Evolutionary conservation across 1,140 invertebrate genomes (phyloP).

Genomic region (Drosophila subobscura): DNA sequence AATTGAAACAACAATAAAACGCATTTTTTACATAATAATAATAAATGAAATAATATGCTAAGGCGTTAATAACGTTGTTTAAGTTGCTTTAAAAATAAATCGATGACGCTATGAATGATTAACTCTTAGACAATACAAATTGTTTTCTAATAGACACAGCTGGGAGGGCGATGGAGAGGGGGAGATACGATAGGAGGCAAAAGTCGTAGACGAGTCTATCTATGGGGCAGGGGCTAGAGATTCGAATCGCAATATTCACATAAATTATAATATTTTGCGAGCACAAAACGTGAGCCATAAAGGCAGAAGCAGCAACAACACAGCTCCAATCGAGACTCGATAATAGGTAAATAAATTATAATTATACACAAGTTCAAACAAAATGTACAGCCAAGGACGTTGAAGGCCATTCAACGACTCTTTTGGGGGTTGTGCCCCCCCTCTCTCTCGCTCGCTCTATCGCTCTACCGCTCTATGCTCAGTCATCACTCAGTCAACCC

Average conservation of each 20-base stretch:
- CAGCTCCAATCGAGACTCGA: slow-evolving; percentile 49
- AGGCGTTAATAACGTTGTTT: slow-evolving; percentile 71
- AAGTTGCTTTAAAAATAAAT: slow-evolving; percentile 58
- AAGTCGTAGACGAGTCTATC: slow-evolving; percentile 44
- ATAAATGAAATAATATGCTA: slow-evolving; percentile 66
- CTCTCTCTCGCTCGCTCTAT: neutral
- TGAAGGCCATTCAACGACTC: slow-evolving; percentile 79
- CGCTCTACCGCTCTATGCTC: neutral
- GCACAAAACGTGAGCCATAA: slow-evolving; percentile 60
- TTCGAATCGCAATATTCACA: slow-evolving; percentile 77
- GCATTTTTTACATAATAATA: slow-evolving; percentile 60
- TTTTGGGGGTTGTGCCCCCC: slow-evolving; percentile 69
- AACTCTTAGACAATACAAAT: slow-evolving; percentile 80
- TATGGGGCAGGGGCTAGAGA: slow-evolving; percentile 38
- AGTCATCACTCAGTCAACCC: neutral
- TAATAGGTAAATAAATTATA: slow-evolving; percentile 81
- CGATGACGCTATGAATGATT: slow-evolving; percentile 77
- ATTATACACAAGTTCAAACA: slow-evolving; percentile 65
- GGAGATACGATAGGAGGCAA: neutral
- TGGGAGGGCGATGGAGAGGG: slow-evolving; percentile 4
- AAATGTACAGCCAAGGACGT: slow-evolving; percentile 77
- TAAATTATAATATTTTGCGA: slow-evolving; percentile 80
- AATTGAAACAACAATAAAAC: slow-evolving; percentile 54
- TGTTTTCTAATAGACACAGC: slow-evolving; percentile 73
- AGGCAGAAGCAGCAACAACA: slow-evolving; percentile 41